phyloP scores from a whole-genome alignment of 1,140 invertebrate genomes.

The Aphis gossypii region DNA sequence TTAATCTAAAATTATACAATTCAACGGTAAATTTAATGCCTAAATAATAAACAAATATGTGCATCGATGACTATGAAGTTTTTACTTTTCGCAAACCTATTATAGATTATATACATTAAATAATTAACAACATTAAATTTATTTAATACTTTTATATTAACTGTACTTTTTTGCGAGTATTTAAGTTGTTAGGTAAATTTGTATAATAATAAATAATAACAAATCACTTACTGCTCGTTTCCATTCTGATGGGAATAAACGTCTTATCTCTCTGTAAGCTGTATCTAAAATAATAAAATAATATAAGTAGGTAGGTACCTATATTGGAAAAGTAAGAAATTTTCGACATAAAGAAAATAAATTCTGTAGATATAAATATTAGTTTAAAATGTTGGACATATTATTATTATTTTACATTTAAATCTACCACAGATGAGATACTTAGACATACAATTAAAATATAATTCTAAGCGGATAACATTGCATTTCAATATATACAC shows the following conservation, averaged over 20 bases:
- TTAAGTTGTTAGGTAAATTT: background rate
- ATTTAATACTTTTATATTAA: background rate
- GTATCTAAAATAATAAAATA: slow-evolving; percentile 43
- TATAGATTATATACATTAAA: background rate
- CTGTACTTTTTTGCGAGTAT: background rate
- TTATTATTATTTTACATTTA: background rate
- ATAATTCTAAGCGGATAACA: background rate
- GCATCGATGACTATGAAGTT: background rate
- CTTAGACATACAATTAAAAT: background rate
- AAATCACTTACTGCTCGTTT: slow-evolving; percentile 52
- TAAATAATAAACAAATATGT: background rate
- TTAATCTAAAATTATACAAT: background rate
- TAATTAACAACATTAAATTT: background rate
- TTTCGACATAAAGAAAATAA: background rate
- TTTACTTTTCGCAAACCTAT: background rate
- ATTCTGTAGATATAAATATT: background rate
- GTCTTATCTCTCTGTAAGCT: slow-evolving; percentile 46
- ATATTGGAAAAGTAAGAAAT: background rate
- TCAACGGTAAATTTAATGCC: background rate
- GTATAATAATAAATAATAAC: background rate
- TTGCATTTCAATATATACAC: background rate
- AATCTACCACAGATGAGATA: background rate
- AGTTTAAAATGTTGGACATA: background rate
- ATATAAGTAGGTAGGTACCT: background rate
- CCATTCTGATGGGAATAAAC: slow-evolving; percentile 33